Evolutionary conservation across 1,140 invertebrate species (phyloP), one percentile per base, ranked within the genome.

Genomic region (Listronotus bonariensis): DNA sequence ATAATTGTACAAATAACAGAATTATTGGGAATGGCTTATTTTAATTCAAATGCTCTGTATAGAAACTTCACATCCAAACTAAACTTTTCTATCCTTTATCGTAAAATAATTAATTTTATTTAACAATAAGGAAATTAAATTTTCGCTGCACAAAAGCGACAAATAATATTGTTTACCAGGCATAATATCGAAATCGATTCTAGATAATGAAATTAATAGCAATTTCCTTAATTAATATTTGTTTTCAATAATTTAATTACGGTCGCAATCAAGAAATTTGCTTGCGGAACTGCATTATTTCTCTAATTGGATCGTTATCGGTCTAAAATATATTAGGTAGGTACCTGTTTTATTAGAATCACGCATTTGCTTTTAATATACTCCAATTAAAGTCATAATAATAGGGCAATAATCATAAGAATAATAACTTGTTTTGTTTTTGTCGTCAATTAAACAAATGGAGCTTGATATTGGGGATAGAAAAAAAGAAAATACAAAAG

Each of bases 161-260:
- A 48, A 48, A 48, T 48, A 18, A 48, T 48, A 48, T 48, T 48
- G 45, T 48, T 48, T 48, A 17, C 45, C 10, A 26, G 45, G 14
- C 45, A 48, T 18, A 48, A 48, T 48, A 48, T 7, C 18, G 45
- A 6, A 48, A 48, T 48, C 45, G 45, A 48, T 18, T 48, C 45
- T 3, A 48, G 45, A 48, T 48, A 48, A 48, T 48, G 45, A 48
- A 48, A 48, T 26, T n/a, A 12, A 48, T 48, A 48, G 9, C 18
- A 48, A 48, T 48, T 48, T 48, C 45, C 45, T 48, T 48, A 48
- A 48, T 48, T 48, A 48, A 48, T 48, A 48, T 48, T 48, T 48
- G 45, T 48, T 48, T 18, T 17, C 45, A 48, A 48, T 48, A 48
- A 48, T 48, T 48, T 48, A 48, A 48, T 48, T 48, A 48, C 45